Evolutionary conservation across 2,888 invertebrate species (phyloP), one percentile per base, ranked within the genome.

Genomic region (Temnothorax ravouxi): DNA sequence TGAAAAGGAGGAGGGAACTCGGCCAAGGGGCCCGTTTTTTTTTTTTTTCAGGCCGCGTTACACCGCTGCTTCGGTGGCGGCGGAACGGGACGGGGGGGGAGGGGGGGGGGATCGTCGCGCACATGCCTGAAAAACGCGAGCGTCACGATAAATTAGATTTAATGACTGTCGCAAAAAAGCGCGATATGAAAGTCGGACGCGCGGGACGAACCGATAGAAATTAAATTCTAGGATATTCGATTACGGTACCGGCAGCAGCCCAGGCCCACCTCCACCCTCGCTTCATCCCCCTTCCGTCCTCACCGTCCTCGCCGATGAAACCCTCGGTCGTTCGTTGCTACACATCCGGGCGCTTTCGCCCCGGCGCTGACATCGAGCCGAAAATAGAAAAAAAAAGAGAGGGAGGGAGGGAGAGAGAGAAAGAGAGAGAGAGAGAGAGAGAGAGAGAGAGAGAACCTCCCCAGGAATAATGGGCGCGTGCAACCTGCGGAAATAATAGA

Each of bases 161-260:
- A 93, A 91, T 91, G 91, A 91, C 93, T 93, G 93, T 93, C 94
- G 93, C 93, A 93, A 94, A 93, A 94, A 94, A 93, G 93, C 92
- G 93, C 92, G 94, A 93, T 93, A 94, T 94, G 94, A 93, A 94
- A 94, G 94, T 94, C 94, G 94, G 93, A 93, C 88, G 86, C 86
- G 86, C 87, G 85, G 91, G 87, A 89, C 91, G 91, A 90, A 92
- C 91, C 93, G 93, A 94, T 94, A 93, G 93, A 94, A 94, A 95
- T 94, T 93, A 93, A 94, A 94, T 94, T 94, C 92, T 93, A 93
- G 94, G 93, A 94, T 94, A 94, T 94, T 94, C 94, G 94, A 94
- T 95, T 95, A 94, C 93, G 92, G 92, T 85, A 84, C 86, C 80
- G 50, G 81, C 83, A 83, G 81, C 89, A 86, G 85, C 86, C 89